Base-by-base conservation (phyloP, 2,888 invertebrate genomes). In the Drosophila infuscata region DNA sequence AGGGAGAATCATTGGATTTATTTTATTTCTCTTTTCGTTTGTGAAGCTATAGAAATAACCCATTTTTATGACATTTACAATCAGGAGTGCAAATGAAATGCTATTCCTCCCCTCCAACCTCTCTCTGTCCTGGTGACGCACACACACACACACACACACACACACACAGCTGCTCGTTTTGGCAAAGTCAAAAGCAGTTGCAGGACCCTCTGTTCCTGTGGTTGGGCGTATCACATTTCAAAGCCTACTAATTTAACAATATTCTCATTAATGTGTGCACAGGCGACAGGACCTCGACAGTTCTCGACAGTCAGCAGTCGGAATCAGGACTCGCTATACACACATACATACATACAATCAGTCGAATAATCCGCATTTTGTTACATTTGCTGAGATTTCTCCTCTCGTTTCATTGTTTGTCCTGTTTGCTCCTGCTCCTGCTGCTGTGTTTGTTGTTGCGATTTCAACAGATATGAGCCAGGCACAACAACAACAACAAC, bases 221-320 rank as follows among this genome's bases (percentile, higher is more conserved):
- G 88, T 91, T 77, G 90, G 90, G 88, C 90, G 88, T 92, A 91
- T 92, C 92, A 85, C 92, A 92, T 92, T 92, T 91, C 92, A 91
- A 90, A 92, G 90, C 87, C 92, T 83, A 85, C 91, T 91, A 92
- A 92, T 92, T 92, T 91, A 92, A 91, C 92, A 92, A 92, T 92
- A 92, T 92, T 91, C 92, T 91, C 92, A 92, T 92, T 91, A 92
- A 91, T 92, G 89, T 84, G 83, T 89, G 74, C 90, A 89, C 86
- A 85, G 87, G 72, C 75, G 70, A 61, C 51, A 73, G 64, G 73
- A 73, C 25, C 25, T 25, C 25, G 25, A 25, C 25, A 25, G 25
- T 25, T 2, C 60, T 48, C 67, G 52, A 20, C 25, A 46, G 46
- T 25, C 25, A 15, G 46, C 46, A 46, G 46, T 46, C 46, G 46